phyloP scores from a whole-genome alignment of 2,797 vertebrate species.

The Pelochelys cantorii region DNA sequence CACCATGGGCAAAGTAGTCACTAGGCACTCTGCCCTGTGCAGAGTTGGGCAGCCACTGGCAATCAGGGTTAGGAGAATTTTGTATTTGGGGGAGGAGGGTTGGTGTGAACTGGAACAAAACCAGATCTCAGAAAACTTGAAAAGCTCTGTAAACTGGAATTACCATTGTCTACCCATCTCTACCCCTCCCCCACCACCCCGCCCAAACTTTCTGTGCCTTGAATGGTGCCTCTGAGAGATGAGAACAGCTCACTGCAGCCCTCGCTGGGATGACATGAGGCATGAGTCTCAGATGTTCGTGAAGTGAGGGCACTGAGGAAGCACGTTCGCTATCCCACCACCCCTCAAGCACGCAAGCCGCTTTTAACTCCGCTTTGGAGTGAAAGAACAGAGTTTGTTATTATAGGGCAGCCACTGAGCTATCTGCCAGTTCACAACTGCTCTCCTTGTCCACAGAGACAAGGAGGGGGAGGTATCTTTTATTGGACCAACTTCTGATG shows the following conservation, averaged over 20 bases:
- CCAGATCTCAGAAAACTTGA: neutral
- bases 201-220: neutral
- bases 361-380: neutral
- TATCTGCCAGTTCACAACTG: fast-evolving
- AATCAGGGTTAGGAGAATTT: neutral
- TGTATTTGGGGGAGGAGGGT: neutral
- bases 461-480: neutral
- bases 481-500: neutral
- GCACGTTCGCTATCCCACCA: neutral
- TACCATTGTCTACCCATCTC: neutral
- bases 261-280: neutral
- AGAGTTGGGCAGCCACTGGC: neutral
- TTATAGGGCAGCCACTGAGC: neutral
- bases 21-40: no score
- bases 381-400: neutral
- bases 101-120: neutral
- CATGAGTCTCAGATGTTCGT: neutral
- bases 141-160: neutral
- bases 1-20: neutral
- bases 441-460: no score
- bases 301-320: neutral
- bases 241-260: neutral
- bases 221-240: neutral
- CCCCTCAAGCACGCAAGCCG: neutral
- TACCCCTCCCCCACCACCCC: neutral